Conservation (phyloP, 2,113 vertebrate genomes). For the Calyptomena viridis region DNA sequence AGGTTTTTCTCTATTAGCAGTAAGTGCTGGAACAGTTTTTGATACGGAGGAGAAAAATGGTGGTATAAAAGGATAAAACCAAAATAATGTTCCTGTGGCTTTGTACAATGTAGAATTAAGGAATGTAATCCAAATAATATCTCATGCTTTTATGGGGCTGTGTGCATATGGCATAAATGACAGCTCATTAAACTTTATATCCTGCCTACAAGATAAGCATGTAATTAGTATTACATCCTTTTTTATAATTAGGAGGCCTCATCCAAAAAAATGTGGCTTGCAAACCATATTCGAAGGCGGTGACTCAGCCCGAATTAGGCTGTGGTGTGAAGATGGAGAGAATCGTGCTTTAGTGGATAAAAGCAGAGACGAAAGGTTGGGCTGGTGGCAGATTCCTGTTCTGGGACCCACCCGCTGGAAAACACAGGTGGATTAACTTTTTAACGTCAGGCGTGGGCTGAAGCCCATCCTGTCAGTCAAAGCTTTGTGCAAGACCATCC, state of each 20-base stretch:
- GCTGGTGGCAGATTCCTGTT: not conserved
- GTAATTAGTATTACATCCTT: slow-evolving; percentile 49
- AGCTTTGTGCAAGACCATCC: not conserved
- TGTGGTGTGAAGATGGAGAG: not conserved
- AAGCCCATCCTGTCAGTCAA: not conserved
- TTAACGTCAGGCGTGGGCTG: rapidly evolving
- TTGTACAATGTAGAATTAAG: not conserved
- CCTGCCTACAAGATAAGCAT: slow-evolving; percentile 43
- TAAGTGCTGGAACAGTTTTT: not conserved
- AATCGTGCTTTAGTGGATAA: not conserved
- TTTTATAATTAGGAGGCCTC: slow-evolving; percentile 37
- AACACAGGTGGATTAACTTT: not conserved
- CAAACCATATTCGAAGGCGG: not conserved
- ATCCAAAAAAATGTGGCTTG: not conserved
- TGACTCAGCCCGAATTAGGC: slow-evolving; percentile 38
- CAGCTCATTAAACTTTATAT: slow-evolving; percentile 55
- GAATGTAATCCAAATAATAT: not conserved
- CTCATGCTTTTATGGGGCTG: not conserved
- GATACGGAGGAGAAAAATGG: not conserved
- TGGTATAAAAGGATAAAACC: not conserved
- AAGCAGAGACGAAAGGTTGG: not conserved
- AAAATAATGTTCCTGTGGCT: not conserved
- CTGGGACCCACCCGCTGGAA: not conserved
- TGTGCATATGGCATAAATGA: not conserved
- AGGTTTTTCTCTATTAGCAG: not conserved